Percentiles rank a stretch among this genome's conserved stretches.
phyloP scores from a whole-genome alignment of 2,888 invertebrate genomes.

The Athalia circularis region DNA sequence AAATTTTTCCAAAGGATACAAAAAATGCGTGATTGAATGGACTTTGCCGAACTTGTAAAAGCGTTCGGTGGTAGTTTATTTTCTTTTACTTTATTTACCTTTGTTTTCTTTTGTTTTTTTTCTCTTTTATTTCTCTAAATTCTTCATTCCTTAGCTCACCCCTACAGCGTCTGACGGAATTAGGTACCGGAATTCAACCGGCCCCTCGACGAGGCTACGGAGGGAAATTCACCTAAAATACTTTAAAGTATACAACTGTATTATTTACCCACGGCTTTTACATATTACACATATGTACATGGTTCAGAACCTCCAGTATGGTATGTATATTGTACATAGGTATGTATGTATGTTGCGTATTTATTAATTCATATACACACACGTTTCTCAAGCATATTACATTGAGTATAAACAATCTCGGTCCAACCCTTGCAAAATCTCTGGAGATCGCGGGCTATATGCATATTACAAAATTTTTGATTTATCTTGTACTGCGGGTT shows the following conservation, averaged over 20 bases:
- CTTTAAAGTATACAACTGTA: neutral
- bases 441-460: neutral
- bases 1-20: no score
- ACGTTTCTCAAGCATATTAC: neutral
- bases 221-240: neutral
- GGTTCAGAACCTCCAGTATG: neutral
- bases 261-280: neutral
- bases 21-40: no score
- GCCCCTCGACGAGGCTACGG: neutral
- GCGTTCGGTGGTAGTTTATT: no score
- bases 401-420: neutral
- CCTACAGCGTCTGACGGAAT: neutral
- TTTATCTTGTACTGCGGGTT: no score
- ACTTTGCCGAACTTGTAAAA: no score
- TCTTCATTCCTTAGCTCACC: no score
- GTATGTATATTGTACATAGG: no score
- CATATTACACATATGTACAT: neutral
- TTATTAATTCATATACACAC: neutral
- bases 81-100: no score
- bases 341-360: neutral
- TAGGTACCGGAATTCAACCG: neutral
- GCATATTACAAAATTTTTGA: no score
- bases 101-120: no score
- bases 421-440: neutral
- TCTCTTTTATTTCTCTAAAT: no score